Evolutionary conservation across 2,888 invertebrate species (phyloP), one percentile per base, ranked within the genome.

Genomic region (Philaethria dido): DNA sequence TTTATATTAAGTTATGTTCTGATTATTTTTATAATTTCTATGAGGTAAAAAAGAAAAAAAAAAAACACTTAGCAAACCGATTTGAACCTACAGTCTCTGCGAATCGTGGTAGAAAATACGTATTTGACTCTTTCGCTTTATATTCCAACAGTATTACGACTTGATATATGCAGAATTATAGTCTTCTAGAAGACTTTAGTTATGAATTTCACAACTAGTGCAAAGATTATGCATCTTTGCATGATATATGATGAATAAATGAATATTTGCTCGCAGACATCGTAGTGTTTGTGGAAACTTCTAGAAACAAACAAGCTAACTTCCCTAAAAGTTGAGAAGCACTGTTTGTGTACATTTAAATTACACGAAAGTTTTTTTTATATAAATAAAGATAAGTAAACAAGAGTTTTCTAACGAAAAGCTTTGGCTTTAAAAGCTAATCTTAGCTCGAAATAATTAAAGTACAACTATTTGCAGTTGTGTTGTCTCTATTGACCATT

Each of bases 171-270:
- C 33, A 2, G 29, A 33, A 57, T 1, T 57, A n/a, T 0, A 42
- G 25, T 25, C 2, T 42, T n/a, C 2, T 57, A 42, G 39, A 42
- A 57, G 57, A 57, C 16, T 57, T 1, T 16, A 57, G 57, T 42
- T 42, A 57, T 25, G 42, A 57, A 57, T 25, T 57, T 57, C 25
- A 57, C 20, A 42, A 39, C 16, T 52, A 52, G 45, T 47, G 42
- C 45, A 42, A 29, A 60, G 50, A 39, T 48, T 57, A 39, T 42
- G 42, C 57, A 42, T 42, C 42, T 57, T 42, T 39, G 57, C 22
- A 57, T 57, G 57, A 57, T 57, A 57, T 60, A 47, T 47, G 45
- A 60, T 60, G 60, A 60, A 60, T 60, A 60, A 45, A 60, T 60
- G 60, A 60, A 60, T 60, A 47, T 60, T 47, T 47, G 60, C 29